Conservation (phyloP, 2,113 vertebrate species). For the Silurus glanis region DNA sequence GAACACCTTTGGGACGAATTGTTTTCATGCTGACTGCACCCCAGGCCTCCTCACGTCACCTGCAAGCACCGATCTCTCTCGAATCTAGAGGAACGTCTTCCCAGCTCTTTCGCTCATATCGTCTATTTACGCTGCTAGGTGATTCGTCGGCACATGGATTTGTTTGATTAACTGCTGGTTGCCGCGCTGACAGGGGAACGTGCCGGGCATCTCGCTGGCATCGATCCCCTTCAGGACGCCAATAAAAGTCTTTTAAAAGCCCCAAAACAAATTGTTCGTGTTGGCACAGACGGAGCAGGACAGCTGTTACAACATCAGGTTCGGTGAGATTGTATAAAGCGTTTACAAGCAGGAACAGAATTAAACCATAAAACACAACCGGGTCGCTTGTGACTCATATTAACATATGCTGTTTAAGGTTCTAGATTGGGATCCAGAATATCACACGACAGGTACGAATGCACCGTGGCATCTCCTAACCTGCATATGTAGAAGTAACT, state of each 20-base stretch:
- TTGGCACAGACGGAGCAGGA: not conserved
- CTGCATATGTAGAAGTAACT: too few species aligned
- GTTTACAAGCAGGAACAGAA: not conserved
- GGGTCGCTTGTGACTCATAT: not conserved
- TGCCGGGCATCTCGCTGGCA: slow-evolving; percentile 2
- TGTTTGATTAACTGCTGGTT: not conserved
- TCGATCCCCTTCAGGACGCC: not conserved
- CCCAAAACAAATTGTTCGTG: not conserved
- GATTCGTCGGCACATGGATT: not conserved
- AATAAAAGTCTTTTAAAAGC: slow-evolving; percentile 26
- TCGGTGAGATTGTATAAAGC: not conserved
- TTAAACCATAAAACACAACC: not conserved
- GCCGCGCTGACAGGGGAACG: not conserved
- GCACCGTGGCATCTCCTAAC: not conserved
- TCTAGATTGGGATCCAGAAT: not conserved
- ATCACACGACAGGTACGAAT: not conserved
- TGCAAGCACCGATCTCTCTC: too few species aligned
- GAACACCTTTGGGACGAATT: too few species aligned
- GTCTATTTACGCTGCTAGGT: not conserved
- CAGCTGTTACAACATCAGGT: slow-evolving; percentile 8
- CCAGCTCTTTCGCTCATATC: too few species aligned
- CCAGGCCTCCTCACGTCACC: too few species aligned
- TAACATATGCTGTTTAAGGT: not conserved
- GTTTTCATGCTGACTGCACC: too few species aligned
- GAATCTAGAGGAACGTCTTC: too few species aligned